phyloP scores from a whole-genome alignment of 2,113 vertebrate species.

The Solenodon paradoxus region DNA sequence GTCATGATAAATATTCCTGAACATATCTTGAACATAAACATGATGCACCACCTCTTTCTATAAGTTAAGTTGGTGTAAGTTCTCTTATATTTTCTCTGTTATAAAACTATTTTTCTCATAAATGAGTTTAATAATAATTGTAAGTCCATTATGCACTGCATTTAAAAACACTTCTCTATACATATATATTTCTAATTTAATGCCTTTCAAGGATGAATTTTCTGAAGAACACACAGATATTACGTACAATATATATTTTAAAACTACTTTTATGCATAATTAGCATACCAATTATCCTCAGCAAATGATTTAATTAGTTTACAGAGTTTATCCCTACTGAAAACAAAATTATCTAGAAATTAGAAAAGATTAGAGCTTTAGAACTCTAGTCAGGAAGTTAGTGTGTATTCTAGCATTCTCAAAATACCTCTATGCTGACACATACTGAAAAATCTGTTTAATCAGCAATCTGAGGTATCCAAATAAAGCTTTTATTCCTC shows the following conservation, averaged over 20 bases:
- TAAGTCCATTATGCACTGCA: neutral
- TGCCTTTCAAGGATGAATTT: neutral
- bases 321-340: neutral
- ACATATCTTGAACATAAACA: neutral
- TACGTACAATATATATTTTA: neutral
- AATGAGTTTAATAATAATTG: neutral
- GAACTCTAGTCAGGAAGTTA: neutral
- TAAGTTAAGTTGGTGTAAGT: neutral
- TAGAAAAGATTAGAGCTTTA: neutral
- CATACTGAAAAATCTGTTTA: neutral
- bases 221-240: neutral
- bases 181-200: neutral
- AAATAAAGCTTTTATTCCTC: neutral
- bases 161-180: neutral
- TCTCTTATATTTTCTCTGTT: neutral
- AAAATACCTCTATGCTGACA: neutral
- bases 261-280: neutral
- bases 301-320: neutral
- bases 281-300: neutral
- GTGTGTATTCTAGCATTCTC: neutral
- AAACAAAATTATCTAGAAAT: conserved; percentile 21
- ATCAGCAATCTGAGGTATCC: neutral
- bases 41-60: neutral
- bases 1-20: neutral
- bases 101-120: neutral